phyloP scores from a whole-genome alignment of 1,140 invertebrate genomes.

The Neuroterus valhalla region DNA sequence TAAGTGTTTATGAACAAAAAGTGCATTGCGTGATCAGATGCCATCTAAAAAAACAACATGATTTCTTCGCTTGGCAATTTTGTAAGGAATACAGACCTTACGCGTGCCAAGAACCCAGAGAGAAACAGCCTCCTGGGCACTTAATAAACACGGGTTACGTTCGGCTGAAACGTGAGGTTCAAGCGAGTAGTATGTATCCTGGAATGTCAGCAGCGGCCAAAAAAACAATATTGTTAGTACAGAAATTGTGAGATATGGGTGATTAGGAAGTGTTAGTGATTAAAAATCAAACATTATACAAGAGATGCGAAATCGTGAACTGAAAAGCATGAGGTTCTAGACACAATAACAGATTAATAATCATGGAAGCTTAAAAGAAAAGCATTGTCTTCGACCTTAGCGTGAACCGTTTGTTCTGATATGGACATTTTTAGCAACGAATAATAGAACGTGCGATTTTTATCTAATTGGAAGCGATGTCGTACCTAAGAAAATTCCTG shows the following conservation, averaged over 20 bases:
- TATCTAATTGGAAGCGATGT: not conserved
- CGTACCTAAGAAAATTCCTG: too few relatives aligned
- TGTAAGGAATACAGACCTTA: conserved; percentile 83
- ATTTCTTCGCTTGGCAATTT: conserved; percentile 52
- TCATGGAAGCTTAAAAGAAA: not conserved
- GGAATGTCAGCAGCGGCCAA: conserved; percentile 73
- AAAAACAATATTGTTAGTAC: conserved; percentile 67
- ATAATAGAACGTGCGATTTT: not conserved
- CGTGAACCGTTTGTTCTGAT: not conserved
- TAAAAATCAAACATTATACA: not conserved
- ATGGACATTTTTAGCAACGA: too few relatives aligned
- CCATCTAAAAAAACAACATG: conserved; percentile 4
- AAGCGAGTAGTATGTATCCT: conserved; percentile 82
- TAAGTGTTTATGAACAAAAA: conserved; percentile 5
- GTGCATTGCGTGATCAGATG: conserved; percentile 27
- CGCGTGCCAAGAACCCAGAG: conserved; percentile 91
- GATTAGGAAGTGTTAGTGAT: conserved; percentile 24
- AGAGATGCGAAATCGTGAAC: conserved; percentile 20
- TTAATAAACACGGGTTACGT: conserved; percentile 84
- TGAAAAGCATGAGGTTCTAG: not conserved
- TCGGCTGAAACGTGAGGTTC: conserved; percentile 78
- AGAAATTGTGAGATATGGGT: conserved; percentile 23
- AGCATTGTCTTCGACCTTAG: not conserved
- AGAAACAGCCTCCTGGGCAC: conserved; percentile 91
- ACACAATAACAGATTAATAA: not conserved